These are phyloP conservation scores for Enteromius viviparus DNA, from an alignment of 2,797 vertebrate genomes.

Conservation along the genomic window DNA sequence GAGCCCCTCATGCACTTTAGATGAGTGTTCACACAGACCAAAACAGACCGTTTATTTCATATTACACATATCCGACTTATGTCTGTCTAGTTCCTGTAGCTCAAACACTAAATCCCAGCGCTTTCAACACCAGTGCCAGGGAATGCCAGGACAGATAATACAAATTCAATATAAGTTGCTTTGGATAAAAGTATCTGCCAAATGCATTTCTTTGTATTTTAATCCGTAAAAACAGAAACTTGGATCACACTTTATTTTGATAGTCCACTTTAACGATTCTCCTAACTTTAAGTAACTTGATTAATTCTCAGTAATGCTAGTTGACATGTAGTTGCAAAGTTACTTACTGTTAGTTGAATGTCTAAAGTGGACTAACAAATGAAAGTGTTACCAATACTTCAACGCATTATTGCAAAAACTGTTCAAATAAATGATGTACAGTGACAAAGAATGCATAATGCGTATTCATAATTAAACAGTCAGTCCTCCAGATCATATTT, in stretches of 20 bases:
- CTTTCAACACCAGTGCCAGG: not conserved
- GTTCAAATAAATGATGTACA: not conserved
- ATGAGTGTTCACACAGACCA: not conserved
- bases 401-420: not conserved
- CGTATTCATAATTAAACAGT: not conserved
- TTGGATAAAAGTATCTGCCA: not conserved
- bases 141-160: not conserved
- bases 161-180: not conserved
- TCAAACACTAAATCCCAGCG: not conserved
- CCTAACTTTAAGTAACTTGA: too few relatives aligned
- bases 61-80: not conserved
- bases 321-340: too few relatives aligned
- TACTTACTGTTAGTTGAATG: too few relatives aligned
- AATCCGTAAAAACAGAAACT: not conserved
- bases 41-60: not conserved
- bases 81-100: not conserved
- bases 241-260: too few relatives aligned
- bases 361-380: too few relatives aligned
- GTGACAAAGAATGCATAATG: not conserved
- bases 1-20: conserved; percentile 65
- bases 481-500: not conserved
- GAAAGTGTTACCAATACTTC: not conserved
- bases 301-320: too few relatives aligned
- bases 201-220: not conserved
- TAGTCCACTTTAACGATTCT: too few relatives aligned